phyloP scores from a whole-genome alignment of 2,888 invertebrate species.

The Diaprepes abbreviatus region DNA sequence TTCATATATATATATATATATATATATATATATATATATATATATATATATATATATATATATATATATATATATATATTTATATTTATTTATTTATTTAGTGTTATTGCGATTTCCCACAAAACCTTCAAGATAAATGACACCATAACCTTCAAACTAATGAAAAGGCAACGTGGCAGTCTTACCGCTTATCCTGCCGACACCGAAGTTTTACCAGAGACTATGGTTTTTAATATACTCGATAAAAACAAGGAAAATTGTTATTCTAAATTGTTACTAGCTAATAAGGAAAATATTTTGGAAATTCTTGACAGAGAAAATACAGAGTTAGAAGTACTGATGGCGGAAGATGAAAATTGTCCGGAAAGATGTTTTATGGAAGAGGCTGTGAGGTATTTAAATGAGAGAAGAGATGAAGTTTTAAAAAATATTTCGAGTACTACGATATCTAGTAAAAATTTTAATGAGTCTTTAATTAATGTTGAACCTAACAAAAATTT shows the following conservation, averaged over 20 bases:
- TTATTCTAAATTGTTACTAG: constrained; percentile 84
- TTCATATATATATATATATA: too few relatives aligned
- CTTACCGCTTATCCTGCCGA: constrained; percentile 72
- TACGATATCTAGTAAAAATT: neutral
- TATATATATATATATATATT: too few relatives aligned
- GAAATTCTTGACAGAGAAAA: constrained; percentile 83
- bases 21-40: too few relatives aligned
- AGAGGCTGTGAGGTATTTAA: constrained; percentile 82
- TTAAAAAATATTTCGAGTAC: constrained; percentile 29
- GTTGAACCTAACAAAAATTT: neutral
- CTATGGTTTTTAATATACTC: constrained; percentile 67
- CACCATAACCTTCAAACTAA: constrained; percentile 83
- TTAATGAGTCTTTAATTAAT: neutral
- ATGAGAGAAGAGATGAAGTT: constrained; percentile 68
- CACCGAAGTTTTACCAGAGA: constrained; percentile 59
- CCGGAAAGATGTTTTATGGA: constrained; percentile 90
- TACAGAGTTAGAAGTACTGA: constrained; percentile 74
- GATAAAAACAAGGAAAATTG: constrained; percentile 71
- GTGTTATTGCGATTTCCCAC: constrained; percentile 74
- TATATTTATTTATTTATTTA: constrained; percentile 59
- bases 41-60: too few relatives aligned
- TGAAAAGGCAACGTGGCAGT: constrained; percentile 75
- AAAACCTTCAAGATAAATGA: constrained; percentile 74
- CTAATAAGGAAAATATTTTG: constrained; percentile 77
- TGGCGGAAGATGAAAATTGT: constrained; percentile 77